Conservation (phyloP, 2,888 invertebrate species). For the Lumbricus terrestris region DNA sequence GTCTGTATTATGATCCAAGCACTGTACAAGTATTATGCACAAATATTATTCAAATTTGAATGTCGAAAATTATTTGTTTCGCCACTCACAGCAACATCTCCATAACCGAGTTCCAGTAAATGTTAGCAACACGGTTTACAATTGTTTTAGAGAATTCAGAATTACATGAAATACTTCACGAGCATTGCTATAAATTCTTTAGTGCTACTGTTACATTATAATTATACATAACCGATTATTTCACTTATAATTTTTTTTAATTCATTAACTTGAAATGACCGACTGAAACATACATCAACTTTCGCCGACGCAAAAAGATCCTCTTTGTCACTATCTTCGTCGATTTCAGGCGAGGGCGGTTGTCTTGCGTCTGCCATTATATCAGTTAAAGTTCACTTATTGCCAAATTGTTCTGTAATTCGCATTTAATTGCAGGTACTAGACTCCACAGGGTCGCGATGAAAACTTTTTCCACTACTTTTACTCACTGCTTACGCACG, state of each 20-base stretch:
- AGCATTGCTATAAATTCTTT: neutral
- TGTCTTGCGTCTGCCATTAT: neutral
- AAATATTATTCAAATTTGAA: too few species aligned
- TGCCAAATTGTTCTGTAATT: neutral
- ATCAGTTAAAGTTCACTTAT: neutral
- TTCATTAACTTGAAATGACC: conserved; percentile 4
- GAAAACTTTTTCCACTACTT: neutral
- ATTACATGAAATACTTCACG: neutral
- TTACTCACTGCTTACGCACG: neutral
- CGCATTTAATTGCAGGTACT: neutral
- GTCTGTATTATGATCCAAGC: too few species aligned
- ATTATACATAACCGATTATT: neutral
- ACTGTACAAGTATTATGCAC: too few species aligned
- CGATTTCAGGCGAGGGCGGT: neutral
- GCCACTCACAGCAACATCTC: too few species aligned
- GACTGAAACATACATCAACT: conserved; percentile 4
- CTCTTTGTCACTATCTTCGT: conserved; percentile 8
- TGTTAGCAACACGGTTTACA: neutral
- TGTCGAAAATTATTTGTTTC: too few species aligned
- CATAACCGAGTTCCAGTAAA: too few species aligned
- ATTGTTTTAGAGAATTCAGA: neutral
- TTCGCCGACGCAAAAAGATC: conserved; percentile 8
- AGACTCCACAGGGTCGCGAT: neutral
- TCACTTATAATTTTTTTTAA: neutral
- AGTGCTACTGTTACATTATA: neutral